Evolutionary conservation across 2,113 vertebrate species (phyloP), one percentile per base, ranked within the genome.

Genomic region (Balaenoptera acutorostrata): DNA sequence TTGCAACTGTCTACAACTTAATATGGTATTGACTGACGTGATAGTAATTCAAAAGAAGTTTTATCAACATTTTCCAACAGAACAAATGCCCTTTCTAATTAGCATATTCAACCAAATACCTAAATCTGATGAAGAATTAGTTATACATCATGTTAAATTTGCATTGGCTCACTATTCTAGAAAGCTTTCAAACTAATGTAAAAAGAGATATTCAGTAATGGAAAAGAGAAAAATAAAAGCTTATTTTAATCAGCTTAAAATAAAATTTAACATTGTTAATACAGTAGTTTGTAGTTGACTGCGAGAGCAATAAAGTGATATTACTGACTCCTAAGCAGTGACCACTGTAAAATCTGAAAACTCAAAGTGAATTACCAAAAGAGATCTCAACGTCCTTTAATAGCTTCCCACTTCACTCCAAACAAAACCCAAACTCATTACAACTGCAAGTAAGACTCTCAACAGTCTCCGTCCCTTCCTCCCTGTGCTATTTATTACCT

Each of bases 181-280:
- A 96, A 98, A 90, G 94, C 88, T 97, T 97, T 97, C 59, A 95
- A 81, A 96, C 92, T 88, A 96, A 96, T 94, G 95, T 87, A 86
- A 97, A 81, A 78, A 49, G 31, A 93, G n/a, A 75, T 87, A 88
- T 78, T 96, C 44, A 59, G 59, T 96, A 96, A 96, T 63, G 20
- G 41, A 21, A 96, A 93, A 59, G 14, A 92, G 5, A 77, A 81
- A 93, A 59, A 85, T 78, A 77, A 96, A 95, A 90, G 9, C 27
- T n/a, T 74, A 8, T 85, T 63, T 85, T 87, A 83, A 85, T 94
- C 27, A 72, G 1, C 74, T 95, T 95, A 74, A 90, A 95, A 74
- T 94, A 78, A 77, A 96, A 93, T 80, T 81, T 83, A 93, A 71
- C 86, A 66, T 71, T 84, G 92, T 97, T 81, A 90, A 93, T 81